These are phyloP conservation scores for Bellardia pandia DNA, from an alignment of 2,888 invertebrate genomes.

Conservation along the genomic window DNA sequence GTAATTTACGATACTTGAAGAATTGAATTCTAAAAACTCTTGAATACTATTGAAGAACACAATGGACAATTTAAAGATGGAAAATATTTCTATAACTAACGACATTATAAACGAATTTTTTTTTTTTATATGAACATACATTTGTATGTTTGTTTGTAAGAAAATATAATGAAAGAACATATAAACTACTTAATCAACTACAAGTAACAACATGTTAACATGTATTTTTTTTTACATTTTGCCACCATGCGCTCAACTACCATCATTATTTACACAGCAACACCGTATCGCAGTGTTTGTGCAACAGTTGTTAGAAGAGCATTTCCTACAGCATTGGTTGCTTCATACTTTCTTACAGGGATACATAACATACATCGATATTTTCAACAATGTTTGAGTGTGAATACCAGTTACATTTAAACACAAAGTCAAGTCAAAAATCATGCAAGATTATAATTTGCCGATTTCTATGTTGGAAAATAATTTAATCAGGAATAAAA, in stretches of 20 bases:
- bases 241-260: conserved; percentile 26
- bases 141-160: conserved; percentile 4
- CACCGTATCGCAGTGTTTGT: not conserved
- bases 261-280: conserved; percentile 9
- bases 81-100: conserved; percentile 8
- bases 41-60: conserved; percentile 3
- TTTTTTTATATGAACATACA: not conserved
- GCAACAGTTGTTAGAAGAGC: not conserved
- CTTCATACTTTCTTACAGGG: too few species aligned
- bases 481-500: too few species aligned
- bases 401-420: too few species aligned
- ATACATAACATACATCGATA: too few species aligned
- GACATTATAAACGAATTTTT: not conserved
- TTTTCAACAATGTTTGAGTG: too few species aligned
- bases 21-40: conserved; percentile 3
- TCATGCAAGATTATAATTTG: too few species aligned
- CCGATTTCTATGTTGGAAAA: too few species aligned
- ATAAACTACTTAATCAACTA: conserved; percentile 35
- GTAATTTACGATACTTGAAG: conserved; percentile 13
- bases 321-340: not conserved
- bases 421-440: too few species aligned
- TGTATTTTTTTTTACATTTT: conserved; percentile 51
- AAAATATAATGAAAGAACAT: conserved; percentile 6
- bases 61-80: conserved; percentile 24
- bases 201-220: conserved; percentile 64